Evolutionary conservation across 2,113 vertebrate species (phyloP).

Genomic region (Laterallus jamaicensis): DNA sequence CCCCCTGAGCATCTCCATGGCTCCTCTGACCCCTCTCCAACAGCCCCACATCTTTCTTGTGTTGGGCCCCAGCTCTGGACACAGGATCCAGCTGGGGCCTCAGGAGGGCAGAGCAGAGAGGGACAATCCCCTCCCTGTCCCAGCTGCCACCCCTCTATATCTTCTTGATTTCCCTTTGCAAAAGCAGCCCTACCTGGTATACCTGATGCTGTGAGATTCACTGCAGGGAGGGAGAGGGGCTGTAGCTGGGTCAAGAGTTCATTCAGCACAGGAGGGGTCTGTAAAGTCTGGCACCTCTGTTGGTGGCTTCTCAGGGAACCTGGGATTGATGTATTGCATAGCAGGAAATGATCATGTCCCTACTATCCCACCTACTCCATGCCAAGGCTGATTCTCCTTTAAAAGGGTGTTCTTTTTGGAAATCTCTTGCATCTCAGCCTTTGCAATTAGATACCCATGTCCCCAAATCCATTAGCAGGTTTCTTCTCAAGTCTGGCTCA

Average conservation of each 20-base stretch:
- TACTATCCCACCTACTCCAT: not conserved
- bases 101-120: too few species aligned
- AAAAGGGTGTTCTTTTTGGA: not conserved
- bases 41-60: too few species aligned
- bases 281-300: not conserved
- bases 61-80: too few species aligned
- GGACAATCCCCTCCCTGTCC: too few species aligned
- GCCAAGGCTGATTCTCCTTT: not conserved
- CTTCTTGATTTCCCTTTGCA: not conserved
- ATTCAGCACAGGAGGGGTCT: not conserved
- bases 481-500: not conserved
- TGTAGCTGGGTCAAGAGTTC: not conserved
- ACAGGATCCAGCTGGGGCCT: too few species aligned
- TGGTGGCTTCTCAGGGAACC: not conserved
- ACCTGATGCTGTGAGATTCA: not conserved
- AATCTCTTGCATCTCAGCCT: not conserved
- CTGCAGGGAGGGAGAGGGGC: not conserved
- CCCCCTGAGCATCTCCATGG: too few species aligned
- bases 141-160: too few species aligned
- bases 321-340: not conserved
- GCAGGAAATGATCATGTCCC: not conserved
- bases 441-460: not conserved
- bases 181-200: not conserved
- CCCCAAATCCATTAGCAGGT: rapidly evolving
- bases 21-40: too few species aligned